These are phyloP conservation scores for Alosa alosa DNA, from an alignment of 2,113 vertebrate species.

Conservation along the genomic window DNA sequence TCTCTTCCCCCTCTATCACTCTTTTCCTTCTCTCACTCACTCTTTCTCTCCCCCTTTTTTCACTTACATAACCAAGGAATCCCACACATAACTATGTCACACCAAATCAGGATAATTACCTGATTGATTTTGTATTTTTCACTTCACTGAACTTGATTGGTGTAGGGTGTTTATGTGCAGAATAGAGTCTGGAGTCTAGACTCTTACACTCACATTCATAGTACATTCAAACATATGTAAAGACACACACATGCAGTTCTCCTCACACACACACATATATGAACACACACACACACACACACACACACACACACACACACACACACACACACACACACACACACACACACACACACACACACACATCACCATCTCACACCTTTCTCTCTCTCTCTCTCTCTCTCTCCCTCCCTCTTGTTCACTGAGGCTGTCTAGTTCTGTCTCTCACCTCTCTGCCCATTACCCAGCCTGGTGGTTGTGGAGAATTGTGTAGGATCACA, in stretches of 20 bases:
- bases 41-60: neutral
- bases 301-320: neutral
- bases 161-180: slow-evolving; percentile 56
- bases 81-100: slow-evolving; percentile 60
- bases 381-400: too few relatives aligned
- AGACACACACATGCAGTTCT: too few relatives aligned
- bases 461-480: too few relatives aligned
- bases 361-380: too few relatives aligned
- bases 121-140: slow-evolving; percentile 65
- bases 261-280: neutral
- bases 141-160: slow-evolving; percentile 63
- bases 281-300: neutral
- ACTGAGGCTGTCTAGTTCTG: too few relatives aligned
- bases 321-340: neutral
- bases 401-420: too few relatives aligned
- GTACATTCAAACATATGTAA: too few relatives aligned
- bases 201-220: too few relatives aligned
- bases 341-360: neutral
- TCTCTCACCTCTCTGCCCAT: too few relatives aligned
- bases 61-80: slow-evolving; percentile 35
- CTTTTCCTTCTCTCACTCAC: neutral
- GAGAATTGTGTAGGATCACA: neutral
- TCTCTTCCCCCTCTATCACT: neutral
- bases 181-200: slow-evolving; percentile 39
- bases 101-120: slow-evolving; percentile 70